These are phyloP conservation scores for Dallia pectoralis DNA, from an alignment of 2,797 vertebrate species.

Conservation along the genomic window DNA sequence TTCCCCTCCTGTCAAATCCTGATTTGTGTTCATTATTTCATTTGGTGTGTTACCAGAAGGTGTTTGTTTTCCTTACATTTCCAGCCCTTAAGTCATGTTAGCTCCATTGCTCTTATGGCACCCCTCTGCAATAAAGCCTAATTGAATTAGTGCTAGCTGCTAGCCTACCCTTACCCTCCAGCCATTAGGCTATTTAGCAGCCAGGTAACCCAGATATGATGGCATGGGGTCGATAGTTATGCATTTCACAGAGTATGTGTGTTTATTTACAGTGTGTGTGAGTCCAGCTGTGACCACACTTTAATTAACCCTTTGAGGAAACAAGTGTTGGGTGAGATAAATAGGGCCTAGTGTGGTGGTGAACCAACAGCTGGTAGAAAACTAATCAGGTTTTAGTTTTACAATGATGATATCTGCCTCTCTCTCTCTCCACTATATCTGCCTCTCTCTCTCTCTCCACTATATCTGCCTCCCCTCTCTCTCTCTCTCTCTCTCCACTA, in stretches of 20 bases:
- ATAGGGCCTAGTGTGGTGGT: conserved; percentile 7
- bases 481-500: background rate
- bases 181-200: conserved; percentile 27
- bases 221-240: conserved; percentile 49
- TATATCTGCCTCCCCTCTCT: too few relatives aligned
- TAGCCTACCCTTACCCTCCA: conserved; percentile 36
- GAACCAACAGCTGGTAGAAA: conserved; percentile 61
- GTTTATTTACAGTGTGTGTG: conserved; percentile 15
- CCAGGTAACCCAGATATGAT: conserved; percentile 70
- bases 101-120: conserved; percentile 50
- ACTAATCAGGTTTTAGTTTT: conserved; percentile 69
- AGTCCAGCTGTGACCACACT: conserved; percentile 31
- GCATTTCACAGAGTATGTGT: background rate
- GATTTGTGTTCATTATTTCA: conserved; percentile 43
- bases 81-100: conserved; percentile 48
- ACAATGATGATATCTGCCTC: conserved; percentile 41
- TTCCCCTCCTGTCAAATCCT: conserved; percentile 11
- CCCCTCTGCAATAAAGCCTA: conserved; percentile 70
- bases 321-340: conserved; percentile 60
- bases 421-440: conserved; percentile 22
- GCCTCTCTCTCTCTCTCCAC: background rate
- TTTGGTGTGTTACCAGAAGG: conserved; percentile 48
- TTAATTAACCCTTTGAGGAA: conserved; percentile 68
- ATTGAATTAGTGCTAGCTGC: conserved; percentile 69
- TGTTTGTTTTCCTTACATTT: conserved; percentile 47